phyloP scores from a whole-genome alignment of 2,888 invertebrate genomes.

The Seira sanloemensis region DNA sequence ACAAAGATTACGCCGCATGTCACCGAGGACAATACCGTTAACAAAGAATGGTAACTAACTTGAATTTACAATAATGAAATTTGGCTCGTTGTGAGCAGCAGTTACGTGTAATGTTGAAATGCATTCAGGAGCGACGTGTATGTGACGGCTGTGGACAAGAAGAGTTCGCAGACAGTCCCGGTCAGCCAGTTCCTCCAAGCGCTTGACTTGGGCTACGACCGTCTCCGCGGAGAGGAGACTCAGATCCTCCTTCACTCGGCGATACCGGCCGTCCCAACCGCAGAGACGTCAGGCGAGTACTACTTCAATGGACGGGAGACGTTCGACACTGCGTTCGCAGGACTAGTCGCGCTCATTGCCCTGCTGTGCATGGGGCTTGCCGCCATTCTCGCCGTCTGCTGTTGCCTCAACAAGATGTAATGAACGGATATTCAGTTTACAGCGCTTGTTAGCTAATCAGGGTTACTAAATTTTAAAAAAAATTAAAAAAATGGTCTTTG shows the following conservation, averaged over 20 bases:
- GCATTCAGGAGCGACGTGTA: conserved; percentile 87
- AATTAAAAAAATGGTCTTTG: too few relatives aligned
- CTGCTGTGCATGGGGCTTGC: conserved; percentile 90
- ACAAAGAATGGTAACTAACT: conserved; percentile 85
- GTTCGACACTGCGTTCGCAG: conserved; percentile 89
- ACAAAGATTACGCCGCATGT: conserved; percentile 87
- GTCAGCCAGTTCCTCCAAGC: conserved; percentile 85
- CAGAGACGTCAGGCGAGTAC: conserved; percentile 62
- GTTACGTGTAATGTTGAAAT: neutral
- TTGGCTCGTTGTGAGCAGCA: neutral
- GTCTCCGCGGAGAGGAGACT: conserved; percentile 84
- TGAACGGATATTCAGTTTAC: conserved; percentile 67
- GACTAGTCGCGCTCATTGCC: conserved; percentile 83
- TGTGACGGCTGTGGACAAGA: conserved; percentile 85
- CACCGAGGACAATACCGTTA: conserved; percentile 80
- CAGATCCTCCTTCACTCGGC: conserved; percentile 86
- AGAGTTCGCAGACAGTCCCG: conserved; percentile 81
- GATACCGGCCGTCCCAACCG: conserved; percentile 76
- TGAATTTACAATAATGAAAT: conserved; percentile 58
- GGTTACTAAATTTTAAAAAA: too few relatives aligned
- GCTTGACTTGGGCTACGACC: conserved; percentile 90
- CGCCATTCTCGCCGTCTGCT: conserved; percentile 90
- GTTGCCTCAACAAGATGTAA: conserved; percentile 90
- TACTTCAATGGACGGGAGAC: conserved; percentile 81
- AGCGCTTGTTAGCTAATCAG: too few relatives aligned